Evolutionary conservation across 1,140 invertebrate genomes (phyloP).

Genomic region (Leptopilina boulardi): DNA sequence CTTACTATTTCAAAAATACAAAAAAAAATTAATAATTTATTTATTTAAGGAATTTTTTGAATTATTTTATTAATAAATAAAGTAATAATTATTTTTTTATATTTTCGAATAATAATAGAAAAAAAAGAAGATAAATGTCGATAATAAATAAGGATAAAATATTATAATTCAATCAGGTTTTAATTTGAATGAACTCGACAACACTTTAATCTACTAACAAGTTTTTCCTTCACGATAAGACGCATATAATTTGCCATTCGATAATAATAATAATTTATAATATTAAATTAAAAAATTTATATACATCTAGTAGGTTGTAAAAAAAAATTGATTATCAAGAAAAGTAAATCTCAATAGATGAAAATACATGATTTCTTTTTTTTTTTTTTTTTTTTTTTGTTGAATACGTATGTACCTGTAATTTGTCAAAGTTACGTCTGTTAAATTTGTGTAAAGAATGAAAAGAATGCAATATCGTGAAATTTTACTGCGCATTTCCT

Average conservation of each 20-base stretch:
- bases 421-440: neutral
- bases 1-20: no score
- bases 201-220: neutral
- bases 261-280: neutral
- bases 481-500: neutral
- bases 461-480: neutral
- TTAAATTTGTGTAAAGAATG: conserved; percentile 3
- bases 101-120: no score
- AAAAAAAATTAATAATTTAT: no score
- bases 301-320: neutral
- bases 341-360: no score
- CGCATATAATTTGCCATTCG: neutral
- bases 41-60: no score
- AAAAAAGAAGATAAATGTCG: neutral
- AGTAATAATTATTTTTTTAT: no score
- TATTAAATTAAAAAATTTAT: neutral
- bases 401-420: neutral
- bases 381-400: no score
- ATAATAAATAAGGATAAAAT: no score
- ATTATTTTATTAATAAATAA: no score
- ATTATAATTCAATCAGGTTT: neutral
- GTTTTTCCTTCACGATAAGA: neutral
- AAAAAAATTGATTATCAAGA: neutral
- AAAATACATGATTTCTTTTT: no score
- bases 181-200: neutral